Evolutionary conservation across 1,140 invertebrate genomes (phyloP).

Genomic region (Ooceraea biroi): DNA sequence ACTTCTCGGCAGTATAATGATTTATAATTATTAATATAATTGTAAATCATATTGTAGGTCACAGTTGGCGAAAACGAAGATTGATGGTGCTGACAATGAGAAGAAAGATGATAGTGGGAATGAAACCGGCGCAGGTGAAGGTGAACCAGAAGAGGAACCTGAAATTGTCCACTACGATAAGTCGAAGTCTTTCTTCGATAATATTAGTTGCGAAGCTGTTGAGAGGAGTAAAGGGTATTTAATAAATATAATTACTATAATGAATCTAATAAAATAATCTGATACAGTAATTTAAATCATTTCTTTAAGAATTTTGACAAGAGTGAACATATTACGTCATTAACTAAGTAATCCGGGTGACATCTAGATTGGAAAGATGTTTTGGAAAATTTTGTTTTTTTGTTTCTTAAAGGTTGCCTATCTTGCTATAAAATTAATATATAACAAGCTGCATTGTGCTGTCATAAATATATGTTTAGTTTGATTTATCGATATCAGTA

Average conservation of each 20-base stretch:
- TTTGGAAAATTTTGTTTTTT: no score
- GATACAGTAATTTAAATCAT: not conserved
- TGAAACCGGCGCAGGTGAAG: conserved; percentile 93
- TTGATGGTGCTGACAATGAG: conserved; percentile 90
- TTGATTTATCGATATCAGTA: conserved; percentile 16
- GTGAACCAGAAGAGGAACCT: conserved; percentile 92
- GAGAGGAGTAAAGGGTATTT: conserved; percentile 94
- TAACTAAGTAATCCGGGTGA: no score
- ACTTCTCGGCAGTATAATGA: not conserved
- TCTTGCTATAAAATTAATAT: no score
- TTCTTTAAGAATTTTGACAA: not conserved
- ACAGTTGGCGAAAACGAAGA: conserved; percentile 94
- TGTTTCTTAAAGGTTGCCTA: no score
- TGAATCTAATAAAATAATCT: not conserved
- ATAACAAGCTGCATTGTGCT: no score
- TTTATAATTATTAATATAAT: not conserved
- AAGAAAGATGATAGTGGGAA: conserved; percentile 95
- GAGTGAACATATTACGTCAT: not conserved
- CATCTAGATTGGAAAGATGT: no score
- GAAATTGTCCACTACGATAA: conserved; percentile 95
- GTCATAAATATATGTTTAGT: no score
- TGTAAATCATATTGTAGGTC: conserved; percentile 80
- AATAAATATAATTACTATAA: not conserved
- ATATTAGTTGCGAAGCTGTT: conserved; percentile 98
- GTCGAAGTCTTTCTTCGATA: conserved; percentile 99